A percentile compares a stretch with the other conserved stretches of the same genome.
Evolutionary conservation across 2,113 vertebrate species (phyloP).

Genomic region (Turnix velox): DNA sequence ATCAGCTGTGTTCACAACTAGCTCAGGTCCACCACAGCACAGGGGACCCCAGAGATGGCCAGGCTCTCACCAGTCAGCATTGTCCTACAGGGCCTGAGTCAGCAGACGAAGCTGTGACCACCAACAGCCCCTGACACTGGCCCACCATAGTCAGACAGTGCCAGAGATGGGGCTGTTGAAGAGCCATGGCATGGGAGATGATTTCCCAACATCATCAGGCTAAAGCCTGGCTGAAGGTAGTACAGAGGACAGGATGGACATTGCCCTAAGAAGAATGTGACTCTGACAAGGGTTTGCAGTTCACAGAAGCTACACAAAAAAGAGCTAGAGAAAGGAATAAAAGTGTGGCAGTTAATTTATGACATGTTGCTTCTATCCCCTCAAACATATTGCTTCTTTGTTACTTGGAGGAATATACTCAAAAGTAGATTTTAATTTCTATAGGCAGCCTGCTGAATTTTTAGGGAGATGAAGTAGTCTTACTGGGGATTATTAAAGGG

Average conservation of each 20-base stretch:
- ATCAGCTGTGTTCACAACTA: neutral
- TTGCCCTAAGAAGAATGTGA: neutral
- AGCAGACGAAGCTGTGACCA: accelerated
- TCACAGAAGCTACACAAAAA: neutral
- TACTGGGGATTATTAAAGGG: neutral
- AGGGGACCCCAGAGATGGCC: neutral
- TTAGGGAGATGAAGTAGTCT: neutral
- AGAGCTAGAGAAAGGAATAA: neutral
- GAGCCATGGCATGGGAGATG: accelerated
- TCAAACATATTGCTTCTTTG: neutral
- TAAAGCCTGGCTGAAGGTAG: neutral
- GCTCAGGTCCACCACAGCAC: accelerated
- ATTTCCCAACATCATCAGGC: neutral
- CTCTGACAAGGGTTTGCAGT: neutral
- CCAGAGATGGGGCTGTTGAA: neutral
- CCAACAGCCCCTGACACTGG: neutral
- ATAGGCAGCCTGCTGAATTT: neutral
- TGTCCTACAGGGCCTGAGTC: accelerated
- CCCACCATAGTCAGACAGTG: accelerated
- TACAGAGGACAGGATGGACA: neutral
- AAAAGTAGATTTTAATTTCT: neutral
- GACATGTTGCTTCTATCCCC: neutral
- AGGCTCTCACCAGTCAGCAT: neutral
- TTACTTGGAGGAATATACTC: neutral
- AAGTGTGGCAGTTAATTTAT: neutral